Conservation (phyloP, 2,888 invertebrate species). For the Scrobipalpa atriplicella region DNA sequence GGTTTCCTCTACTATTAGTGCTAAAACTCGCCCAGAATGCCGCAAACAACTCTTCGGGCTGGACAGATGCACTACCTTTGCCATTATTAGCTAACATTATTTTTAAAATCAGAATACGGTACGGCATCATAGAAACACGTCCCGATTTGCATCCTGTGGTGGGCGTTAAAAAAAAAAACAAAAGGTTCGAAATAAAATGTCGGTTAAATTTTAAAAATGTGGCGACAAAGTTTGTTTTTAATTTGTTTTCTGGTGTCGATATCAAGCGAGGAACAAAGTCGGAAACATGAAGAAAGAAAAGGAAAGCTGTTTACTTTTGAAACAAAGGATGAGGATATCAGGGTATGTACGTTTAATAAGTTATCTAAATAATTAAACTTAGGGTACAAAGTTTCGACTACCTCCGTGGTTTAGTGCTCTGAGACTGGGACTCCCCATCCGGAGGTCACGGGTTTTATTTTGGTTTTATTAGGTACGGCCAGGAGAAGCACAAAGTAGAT, state of each 20-base stretch:
- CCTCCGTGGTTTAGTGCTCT: neutral
- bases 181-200: conserved; percentile 8
- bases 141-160: neutral
- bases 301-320: conserved; percentile 82
- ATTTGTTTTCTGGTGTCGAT: conserved; percentile 43
- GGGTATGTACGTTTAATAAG: conserved; percentile 65
- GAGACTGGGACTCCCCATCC: too few species aligned
- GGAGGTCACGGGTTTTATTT: too few species aligned
- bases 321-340: conserved; percentile 76
- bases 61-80: conserved; percentile 41
- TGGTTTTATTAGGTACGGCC: too few species aligned
- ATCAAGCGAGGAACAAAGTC: conserved; percentile 42
- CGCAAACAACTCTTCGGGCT: conserved; percentile 42
- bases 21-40: conserved; percentile 54
- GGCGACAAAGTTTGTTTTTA: conserved; percentile 40
- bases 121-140: too few species aligned
- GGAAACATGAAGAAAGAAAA: conserved; percentile 41
- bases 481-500: too few species aligned
- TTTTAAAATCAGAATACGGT: neutral
- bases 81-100: conserved; percentile 33
- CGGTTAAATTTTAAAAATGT: conserved; percentile 39
- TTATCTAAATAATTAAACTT: neutral
- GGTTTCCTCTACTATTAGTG: conserved; percentile 59
- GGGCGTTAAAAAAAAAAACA: neutral
- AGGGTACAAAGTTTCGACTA: neutral